Base-by-base conservation (phyloP, 1,140 invertebrate genomes). In the Aphaenogaster rudis region DNA sequence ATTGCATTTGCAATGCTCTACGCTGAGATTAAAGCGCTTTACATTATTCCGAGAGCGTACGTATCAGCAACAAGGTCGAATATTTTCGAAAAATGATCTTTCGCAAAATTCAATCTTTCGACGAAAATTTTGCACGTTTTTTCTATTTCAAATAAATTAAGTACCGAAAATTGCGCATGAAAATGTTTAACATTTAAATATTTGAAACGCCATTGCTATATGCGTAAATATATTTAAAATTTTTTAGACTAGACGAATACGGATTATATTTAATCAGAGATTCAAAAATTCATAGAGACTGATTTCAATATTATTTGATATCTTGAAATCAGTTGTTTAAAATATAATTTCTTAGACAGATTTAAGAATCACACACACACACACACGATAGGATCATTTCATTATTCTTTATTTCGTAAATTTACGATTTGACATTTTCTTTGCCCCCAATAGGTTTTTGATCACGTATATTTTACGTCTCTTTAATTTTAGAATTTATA, bases 1-100 rank as follows among this genome's bases (percentile, higher is more conserved):
- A 63, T 78, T 63, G 21, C 57, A 61, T 61, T 42, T 54, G 52
- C 52, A 36, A 54, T 21, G 7, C 3, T 48, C 33, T 21, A 67
- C 3, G 52, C 33, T 21, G 33, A 52, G 77, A 69, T 80, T 67
- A 67, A 79, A 79, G 42, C n/a, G 6, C 54, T n/a, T 2, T 13
- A 39, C 8, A 63, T 61, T 61, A 57, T 77, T 78, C 15, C 9
- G 0, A 33, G 15, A 63, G 28, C 11, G 2, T 33, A 63, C 7
- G 13, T n/a, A 9, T 45, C 57, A 64, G 11, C 42, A 33, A 33
- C 9, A 45, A 45, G 9, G 15, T 48, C 39, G 3, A 21, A 13
- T 74, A 74, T 74, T 57, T 74, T 57, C 13, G 11, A 59, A 21
- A 6, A 42, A 13, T 11, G 8, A 76, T 76, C 4, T 42, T 59